Conservation (phyloP, 2,888 invertebrate species). For the Mayetiola destructor region DNA sequence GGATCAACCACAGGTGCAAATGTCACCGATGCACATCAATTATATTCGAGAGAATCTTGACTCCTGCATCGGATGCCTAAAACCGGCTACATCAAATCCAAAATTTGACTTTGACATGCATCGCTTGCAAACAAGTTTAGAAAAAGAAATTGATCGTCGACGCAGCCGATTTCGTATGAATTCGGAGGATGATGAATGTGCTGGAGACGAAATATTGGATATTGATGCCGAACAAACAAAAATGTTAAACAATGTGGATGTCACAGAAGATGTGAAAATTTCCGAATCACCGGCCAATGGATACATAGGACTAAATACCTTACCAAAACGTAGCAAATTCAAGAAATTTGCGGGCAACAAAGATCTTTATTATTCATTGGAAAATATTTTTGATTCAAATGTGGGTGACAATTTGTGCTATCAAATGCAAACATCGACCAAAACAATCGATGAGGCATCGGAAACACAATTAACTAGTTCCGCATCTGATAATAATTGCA, state of each 20-base stretch:
- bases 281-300: not conserved
- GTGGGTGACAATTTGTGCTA: not conserved
- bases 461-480: not conserved
- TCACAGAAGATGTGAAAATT: not conserved
- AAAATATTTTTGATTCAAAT: conserved; percentile 13
- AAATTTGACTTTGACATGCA: conserved; percentile 7
- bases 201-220: not conserved
- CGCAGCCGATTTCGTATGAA: not conserved
- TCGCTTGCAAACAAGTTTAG: not conserved
- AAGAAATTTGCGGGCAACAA: conserved; percentile 13
- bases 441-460: not conserved
- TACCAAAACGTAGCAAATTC: conserved; percentile 6
- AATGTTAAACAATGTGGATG: not conserved
- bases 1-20: conserved; percentile 37
- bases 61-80: conserved; percentile 18
- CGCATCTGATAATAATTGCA: not conserved
- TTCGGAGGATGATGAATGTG: not conserved
- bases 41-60: conserved; percentile 32
- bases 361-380: conserved; percentile 17
- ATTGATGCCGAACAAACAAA: not conserved
- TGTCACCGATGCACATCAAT: conserved; percentile 40
- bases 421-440: not conserved
- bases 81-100: not conserved
- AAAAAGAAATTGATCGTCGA: not conserved
- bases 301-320: conserved; percentile 12